A percentile compares a stretch with the other conserved stretches of the same genome.
phyloP scores from a whole-genome alignment of 2,888 invertebrate species.

The Conomelus anceps region DNA sequence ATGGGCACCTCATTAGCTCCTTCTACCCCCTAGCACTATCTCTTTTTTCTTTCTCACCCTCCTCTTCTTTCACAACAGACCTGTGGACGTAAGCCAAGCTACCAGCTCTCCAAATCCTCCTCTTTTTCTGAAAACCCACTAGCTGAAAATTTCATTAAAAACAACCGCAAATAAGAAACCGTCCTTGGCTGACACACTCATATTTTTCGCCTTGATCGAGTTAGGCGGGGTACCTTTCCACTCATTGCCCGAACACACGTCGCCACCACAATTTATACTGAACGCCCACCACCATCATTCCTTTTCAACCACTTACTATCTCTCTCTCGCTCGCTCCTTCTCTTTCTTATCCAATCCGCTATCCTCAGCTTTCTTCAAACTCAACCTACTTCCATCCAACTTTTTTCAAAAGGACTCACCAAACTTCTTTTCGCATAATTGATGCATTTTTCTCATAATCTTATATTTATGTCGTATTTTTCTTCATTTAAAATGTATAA shows the following conservation, averaged over 20 bases:
- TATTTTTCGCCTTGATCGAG: neutral
- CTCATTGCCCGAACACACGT: neutral
- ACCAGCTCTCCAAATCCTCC: too few species aligned
- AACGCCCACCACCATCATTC: neutral
- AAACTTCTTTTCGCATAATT: too few species aligned
- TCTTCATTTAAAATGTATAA: too few species aligned
- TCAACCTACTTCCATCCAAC: neutral
- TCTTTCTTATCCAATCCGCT: neutral
- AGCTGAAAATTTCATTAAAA: slow-evolving; percentile 10
- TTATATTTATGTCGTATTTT: too few species aligned
- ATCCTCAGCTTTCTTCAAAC: neutral
- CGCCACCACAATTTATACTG: neutral
- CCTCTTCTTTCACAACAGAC: neutral
- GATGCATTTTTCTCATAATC: too few species aligned
- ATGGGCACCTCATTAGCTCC: slow-evolving; percentile 7
- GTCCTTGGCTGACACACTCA: slow-evolving; percentile 11
- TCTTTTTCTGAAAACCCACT: neutral
- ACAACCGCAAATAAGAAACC: slow-evolving; percentile 13
- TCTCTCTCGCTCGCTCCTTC: neutral
- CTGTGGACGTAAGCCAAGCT: too few species aligned
- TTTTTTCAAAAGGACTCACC: too few species aligned
- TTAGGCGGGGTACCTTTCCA: neutral
- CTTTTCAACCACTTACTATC: neutral
- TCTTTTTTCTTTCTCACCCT: neutral
- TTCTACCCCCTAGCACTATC: neutral